A percentile compares a stretch with the other conserved stretches of the same genome.
Conservation (phyloP, 2,797 vertebrate genomes). For the Periparus ater region DNA sequence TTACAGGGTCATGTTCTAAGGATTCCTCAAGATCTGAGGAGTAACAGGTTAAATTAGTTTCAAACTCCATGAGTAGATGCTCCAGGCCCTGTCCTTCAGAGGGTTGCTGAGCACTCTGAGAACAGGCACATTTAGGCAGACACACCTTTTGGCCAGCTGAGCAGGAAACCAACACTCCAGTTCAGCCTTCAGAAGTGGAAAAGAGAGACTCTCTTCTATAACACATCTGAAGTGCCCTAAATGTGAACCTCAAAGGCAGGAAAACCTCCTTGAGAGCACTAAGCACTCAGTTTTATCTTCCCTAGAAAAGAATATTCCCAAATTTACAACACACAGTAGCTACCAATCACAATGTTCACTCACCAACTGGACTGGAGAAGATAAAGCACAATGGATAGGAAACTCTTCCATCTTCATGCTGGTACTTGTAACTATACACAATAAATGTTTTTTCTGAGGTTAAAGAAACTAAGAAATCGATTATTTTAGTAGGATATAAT, state of each 20-base stretch:
- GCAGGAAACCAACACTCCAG: background rate
- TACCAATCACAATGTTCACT: conserved; percentile 55
- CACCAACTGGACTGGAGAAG: conserved; percentile 93
- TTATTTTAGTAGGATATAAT: background rate
- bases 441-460: conserved; percentile 88
- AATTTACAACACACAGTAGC: background rate
- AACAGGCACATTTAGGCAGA: background rate
- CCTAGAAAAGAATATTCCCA: background rate
- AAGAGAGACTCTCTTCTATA: background rate
- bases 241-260: background rate
- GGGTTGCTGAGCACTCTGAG: background rate
- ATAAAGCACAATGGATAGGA: conserved; percentile 97
- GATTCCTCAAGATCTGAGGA: background rate
- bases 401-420: conserved; percentile 92
- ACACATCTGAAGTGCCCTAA: background rate
- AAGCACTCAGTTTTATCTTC: background rate
- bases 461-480: conserved; percentile 79
- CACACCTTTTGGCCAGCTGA: background rate
- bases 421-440: conserved; percentile 97
- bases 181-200: background rate
- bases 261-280: background rate
- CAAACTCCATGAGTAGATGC: background rate
- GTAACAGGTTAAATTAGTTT: background rate
- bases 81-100: background rate
- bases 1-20: background rate